Base-by-base conservation (phyloP, 1,140 invertebrate species). In the Drosophila azteca region DNA sequence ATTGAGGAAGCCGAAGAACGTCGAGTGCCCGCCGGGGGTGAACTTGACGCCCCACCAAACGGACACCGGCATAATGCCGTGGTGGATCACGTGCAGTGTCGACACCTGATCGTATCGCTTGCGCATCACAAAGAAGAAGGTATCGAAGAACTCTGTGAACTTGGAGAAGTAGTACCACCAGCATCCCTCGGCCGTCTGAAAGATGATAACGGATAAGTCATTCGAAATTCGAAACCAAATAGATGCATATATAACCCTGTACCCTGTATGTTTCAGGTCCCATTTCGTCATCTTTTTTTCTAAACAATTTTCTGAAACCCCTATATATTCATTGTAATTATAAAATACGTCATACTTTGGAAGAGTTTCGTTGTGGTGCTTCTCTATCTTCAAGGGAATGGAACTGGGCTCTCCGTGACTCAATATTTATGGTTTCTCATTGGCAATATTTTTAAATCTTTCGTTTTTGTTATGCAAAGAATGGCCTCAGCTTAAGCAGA, bases 1-100 rank as follows among this genome's bases (percentile, higher is more conserved):
- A 92, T 98, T 98, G 20, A 98, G 90, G n/a, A 96, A 91, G 15
- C 95, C 95, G 62, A 96, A 97, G 93, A 97, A 97, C 0, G 95
- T 94, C 63, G 91, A 91, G 44, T 92, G 91, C 17, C 91, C 93
- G 95, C 96, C 96, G 91, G 97, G 96, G 6, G 95, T 96, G 90
- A 97, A 98, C 92, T 97, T 97, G 43, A 98, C 96, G 29, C 97
- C 97, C 90, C 97, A 96, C 97, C 97, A 98, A 31, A 97, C 97
- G 5, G 96, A 97, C 0, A 97, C 94, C 1, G 97, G 97, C 97
- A 98, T 98, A 57, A 96, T 94, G 41, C 96, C 97, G 85, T 98
- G 97, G 92, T 98, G 97, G 79, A 98, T 97, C 7, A 98, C 97
- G 90, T 98, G 97, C 8, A 98, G 93, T 0, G 95, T 96, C 1